Evolutionary conservation across 1,140 invertebrate genomes (phyloP), one percentile per base, ranked within the genome.

Genomic region (Harpegnathos saltator): DNA sequence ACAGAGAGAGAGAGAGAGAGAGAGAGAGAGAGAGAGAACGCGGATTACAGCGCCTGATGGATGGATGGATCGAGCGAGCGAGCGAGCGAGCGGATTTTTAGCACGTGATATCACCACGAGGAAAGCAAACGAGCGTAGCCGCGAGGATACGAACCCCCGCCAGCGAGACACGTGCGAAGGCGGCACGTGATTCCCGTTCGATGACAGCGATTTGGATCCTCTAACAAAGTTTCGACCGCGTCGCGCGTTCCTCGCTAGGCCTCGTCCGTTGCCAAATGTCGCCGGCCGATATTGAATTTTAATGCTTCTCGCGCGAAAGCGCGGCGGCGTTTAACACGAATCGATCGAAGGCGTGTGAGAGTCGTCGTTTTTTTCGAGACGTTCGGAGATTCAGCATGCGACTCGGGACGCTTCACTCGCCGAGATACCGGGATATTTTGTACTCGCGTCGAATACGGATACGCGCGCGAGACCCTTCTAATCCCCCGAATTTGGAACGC

Each of bases 41-140:
- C 54, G 78, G 69, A 73, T 73, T 72, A 52, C 33, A 44, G 24
- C n/a, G 33, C 7, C 68, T 68, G 75, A 78, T 69, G 75, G 52
- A 69, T 78, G 75, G 52, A 69, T 69, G 75, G 33, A 68, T 68
- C n/a, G n/a, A n/a, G n/a, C n/a, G n/a, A n/a, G n/a, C n/a, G 33
- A 68, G 38, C 29, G 54, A 61, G 56, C 78, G 68, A 52, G 68
- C 52, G 22, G 33, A 78, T 68, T 78, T 78, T 78, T 78, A 69
- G 24, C 52, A 69, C 29, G 33, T 78, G 75, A 78, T 78, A 78
- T 78, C 75, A 82, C 19, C 56, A 44, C 11, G 69, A 59, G 66
- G 54, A 80, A n/a, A n/a, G n/a, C n/a, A n/a, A n/a, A n/a, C n/a
- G n/a, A n/a, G n/a, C n/a, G n/a, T n/a, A n/a, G n/a, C n/a, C 56